Evolutionary conservation across 2,797 vertebrate genomes (phyloP).

Genomic region (Synanceia verrucosa): DNA sequence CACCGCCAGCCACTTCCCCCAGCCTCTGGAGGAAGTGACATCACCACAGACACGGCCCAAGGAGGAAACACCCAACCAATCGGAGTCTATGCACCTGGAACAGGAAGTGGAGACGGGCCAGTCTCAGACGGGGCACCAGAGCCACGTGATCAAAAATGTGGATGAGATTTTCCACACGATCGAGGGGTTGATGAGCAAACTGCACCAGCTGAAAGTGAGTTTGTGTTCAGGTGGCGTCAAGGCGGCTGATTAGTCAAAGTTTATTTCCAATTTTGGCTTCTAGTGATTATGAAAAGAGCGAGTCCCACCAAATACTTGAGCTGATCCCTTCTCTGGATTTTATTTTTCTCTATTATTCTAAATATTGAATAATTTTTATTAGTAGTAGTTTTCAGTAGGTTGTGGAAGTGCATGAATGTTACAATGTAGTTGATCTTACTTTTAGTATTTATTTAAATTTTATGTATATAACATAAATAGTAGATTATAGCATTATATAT

Average conservation of each 20-base stretch:
- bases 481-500: too few relatives aligned
- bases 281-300: not conserved
- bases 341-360: too few relatives aligned
- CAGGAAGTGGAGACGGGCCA: conserved; percentile 39
- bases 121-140: conserved; percentile 38
- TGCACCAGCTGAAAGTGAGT: conserved; percentile 78
- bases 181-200: conserved; percentile 79
- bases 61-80: conserved; percentile 40
- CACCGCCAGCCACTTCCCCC: conserved; percentile 47
- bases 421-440: not conserved
- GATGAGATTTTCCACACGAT: conserved; percentile 83
- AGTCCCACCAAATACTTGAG: too few relatives aligned
- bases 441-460: not conserved
- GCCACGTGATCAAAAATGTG: conserved; percentile 76
- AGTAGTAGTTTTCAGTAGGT: not conserved
- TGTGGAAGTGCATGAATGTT: not conserved
- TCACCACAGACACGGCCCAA: conserved; percentile 7
- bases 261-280: not conserved
- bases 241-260: not conserved
- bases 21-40: conserved; percentile 36
- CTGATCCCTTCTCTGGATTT: too few relatives aligned
- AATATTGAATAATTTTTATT: not conserved
- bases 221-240: not conserved
- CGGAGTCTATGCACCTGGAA: conserved; percentile 32
- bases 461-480: too few relatives aligned